Percentiles rank a stretch among this genome's conserved stretches.
Conservation (phyloP, 2,113 vertebrate species). For the Mirza zaza region DNA sequence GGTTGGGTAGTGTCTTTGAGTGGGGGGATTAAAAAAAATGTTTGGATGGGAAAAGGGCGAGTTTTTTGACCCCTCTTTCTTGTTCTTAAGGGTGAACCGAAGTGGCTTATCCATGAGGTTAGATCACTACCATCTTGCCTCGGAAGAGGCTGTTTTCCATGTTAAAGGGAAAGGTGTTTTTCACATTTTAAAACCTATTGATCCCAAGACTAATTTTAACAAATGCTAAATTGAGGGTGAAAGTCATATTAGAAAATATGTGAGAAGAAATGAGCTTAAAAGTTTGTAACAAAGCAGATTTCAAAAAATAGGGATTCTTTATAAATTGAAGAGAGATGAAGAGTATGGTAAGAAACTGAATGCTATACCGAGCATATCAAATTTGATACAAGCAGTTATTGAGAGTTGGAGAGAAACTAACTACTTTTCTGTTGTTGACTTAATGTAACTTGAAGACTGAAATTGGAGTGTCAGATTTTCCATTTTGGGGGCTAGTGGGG, state of each 20-base stretch:
- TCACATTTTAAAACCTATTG: neutral
- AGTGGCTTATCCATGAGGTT: slow-evolving; percentile 31
- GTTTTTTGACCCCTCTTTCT: neutral
- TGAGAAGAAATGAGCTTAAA: slow-evolving; percentile 10
- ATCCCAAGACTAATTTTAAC: neutral
- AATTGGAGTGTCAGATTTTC: slow-evolving; percentile 20
- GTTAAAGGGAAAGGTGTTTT: slow-evolving; percentile 29
- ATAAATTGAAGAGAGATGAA: slow-evolving; percentile 17
- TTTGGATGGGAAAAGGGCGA: neutral
- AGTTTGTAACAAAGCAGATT: neutral
- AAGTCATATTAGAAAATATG: neutral
- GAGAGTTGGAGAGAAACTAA: neutral
- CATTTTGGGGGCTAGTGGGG: neutral
- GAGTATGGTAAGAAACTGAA: neutral
- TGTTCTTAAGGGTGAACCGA: slow-evolving; percentile 34
- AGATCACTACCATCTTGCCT: slow-evolving; percentile 47
- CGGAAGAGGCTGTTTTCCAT: neutral
- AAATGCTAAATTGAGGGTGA: neutral
- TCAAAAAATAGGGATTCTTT: neutral
- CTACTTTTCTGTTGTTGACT: neutral
- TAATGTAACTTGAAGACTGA: slow-evolving; percentile 50
- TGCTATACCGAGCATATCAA: neutral
- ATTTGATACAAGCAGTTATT: neutral
- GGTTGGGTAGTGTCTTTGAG: neutral
- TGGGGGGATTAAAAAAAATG: neutral